Conservation (phyloP, 2,113 vertebrate species). For the Sinocyclocheilus grahami region DNA sequence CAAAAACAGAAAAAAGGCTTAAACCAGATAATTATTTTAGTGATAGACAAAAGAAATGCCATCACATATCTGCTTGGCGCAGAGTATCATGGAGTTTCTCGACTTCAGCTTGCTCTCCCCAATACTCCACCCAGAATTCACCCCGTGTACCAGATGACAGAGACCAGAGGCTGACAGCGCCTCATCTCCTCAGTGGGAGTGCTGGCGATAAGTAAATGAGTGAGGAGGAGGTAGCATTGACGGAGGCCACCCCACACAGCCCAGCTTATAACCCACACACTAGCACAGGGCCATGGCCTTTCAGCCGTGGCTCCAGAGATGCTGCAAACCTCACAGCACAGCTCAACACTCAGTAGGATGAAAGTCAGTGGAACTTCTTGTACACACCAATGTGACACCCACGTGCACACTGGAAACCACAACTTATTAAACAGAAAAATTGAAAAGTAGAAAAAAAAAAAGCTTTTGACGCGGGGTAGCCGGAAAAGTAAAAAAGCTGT, state of each 20-base stretch:
- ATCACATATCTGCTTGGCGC: neutral
- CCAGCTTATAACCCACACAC: slow-evolving; percentile 34
- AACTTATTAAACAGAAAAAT: slow-evolving; percentile 52
- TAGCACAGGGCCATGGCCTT: slow-evolving; percentile 41
- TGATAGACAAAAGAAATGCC: neutral
- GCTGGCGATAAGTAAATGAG: slow-evolving; percentile 47
- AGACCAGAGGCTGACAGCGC: slow-evolving; percentile 19
- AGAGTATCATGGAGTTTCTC: neutral
- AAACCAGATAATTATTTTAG: neutral
- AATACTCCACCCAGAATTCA: slow-evolving; percentile 46
- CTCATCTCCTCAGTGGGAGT: slow-evolving; percentile 56
- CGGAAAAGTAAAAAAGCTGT: slow-evolving; percentile 54
- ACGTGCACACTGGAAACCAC: slow-evolving; percentile 58
- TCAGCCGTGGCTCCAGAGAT: slow-evolving; percentile 50
- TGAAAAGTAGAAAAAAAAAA: slow-evolving; percentile 29
- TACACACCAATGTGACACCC: slow-evolving; percentile 58
- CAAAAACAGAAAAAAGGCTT: neutral
- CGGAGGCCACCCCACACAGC: slow-evolving; percentile 34
- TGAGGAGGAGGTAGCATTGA: slow-evolving; percentile 38
- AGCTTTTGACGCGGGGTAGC: slow-evolving; percentile 53
- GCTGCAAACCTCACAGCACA: slow-evolving; percentile 47
- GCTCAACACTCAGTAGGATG: slow-evolving; percentile 54
- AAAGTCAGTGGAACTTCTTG: slow-evolving; percentile 58
- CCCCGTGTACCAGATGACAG: slow-evolving; percentile 44
- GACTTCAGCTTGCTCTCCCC: neutral